Percentiles rank a stretch among this genome's conserved stretches.
Conservation (phyloP, 2,888 invertebrate genomes). For the Cotesia congregata region DNA sequence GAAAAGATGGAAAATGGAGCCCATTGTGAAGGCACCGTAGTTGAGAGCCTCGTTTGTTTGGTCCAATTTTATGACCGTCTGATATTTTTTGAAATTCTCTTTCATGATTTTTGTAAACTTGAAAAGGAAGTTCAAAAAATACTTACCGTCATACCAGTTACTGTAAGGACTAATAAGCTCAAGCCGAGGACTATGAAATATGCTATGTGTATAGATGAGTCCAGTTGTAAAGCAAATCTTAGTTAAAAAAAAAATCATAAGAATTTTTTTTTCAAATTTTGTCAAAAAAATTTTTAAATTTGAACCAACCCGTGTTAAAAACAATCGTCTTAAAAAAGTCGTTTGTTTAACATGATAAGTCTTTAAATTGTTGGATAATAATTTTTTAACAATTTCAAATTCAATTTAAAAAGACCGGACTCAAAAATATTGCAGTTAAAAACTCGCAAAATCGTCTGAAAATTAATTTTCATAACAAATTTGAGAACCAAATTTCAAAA, state of each 20-base stretch:
- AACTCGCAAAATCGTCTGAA: no score
- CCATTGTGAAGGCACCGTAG: constrained; percentile 40
- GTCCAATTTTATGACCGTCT: constrained; percentile 43
- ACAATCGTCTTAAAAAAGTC: no score
- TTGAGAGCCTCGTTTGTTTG: constrained; percentile 38
- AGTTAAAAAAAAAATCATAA: not conserved
- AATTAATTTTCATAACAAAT: no score
- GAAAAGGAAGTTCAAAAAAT: not conserved
- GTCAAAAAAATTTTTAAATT: no score
- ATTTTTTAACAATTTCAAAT: no score
- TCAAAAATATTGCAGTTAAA: no score
- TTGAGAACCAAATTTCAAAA: no score
- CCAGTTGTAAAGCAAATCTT: constrained; percentile 21
- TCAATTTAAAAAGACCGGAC: no score
- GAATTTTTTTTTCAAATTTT: not conserved
- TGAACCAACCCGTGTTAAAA: no score
- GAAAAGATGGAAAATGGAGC: constrained; percentile 40
- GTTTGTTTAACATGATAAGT: no score
- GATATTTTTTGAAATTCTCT: not conserved
- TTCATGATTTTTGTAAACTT: not conserved
- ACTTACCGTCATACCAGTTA: constrained; percentile 45
- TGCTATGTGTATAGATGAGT: constrained; percentile 30
- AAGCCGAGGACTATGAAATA: constrained; percentile 37
- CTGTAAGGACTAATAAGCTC: constrained; percentile 40
- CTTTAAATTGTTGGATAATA: no score